These are phyloP conservation scores for Leptinotarsa haldemani DNA, from an alignment of 2,888 invertebrate genomes.

Conservation along the genomic window DNA sequence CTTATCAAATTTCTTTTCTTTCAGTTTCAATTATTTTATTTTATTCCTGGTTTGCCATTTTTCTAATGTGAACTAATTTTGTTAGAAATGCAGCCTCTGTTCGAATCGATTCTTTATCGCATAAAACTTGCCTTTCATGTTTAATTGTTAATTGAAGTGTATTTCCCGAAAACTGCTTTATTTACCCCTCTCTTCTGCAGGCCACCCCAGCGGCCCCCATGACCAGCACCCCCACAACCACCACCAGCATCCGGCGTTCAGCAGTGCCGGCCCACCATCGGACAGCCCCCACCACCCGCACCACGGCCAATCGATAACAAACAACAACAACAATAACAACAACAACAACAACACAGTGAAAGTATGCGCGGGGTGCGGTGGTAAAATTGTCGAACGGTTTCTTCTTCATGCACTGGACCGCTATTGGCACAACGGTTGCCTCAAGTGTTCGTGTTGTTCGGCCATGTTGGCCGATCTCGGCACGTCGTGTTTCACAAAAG, in stretches of 20 bases:
- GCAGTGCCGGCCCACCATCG: conserved; percentile 66
- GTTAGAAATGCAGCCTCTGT: too few species aligned
- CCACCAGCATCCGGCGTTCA: conserved; percentile 66
- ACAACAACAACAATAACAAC: conserved; percentile 66
- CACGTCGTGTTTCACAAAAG: conserved; percentile 90
- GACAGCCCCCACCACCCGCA: conserved; percentile 65
- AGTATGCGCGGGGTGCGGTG: conserved; percentile 91
- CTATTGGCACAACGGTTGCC: conserved; percentile 96
- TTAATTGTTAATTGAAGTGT: background rate
- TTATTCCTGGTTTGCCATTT: too few species aligned
- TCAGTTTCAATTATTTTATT: too few species aligned
- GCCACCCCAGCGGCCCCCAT: conserved; percentile 64
- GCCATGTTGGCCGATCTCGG: conserved; percentile 92
- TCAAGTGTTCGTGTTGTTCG: conserved; percentile 93
- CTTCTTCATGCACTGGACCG: conserved; percentile 92
- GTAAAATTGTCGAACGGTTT: conserved; percentile 92
- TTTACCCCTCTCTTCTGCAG: conserved; percentile 46
- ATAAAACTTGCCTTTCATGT: background rate
- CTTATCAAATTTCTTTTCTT: too few species aligned
- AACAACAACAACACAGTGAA: conserved; percentile 73
- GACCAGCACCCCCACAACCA: conserved; percentile 64
- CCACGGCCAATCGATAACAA: conserved; percentile 72
- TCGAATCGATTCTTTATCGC: background rate
- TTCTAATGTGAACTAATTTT: too few species aligned
- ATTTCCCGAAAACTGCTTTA: conserved; percentile 17